phyloP scores from a whole-genome alignment of 2,888 invertebrate genomes.

The Oscheius sp. region DNA sequence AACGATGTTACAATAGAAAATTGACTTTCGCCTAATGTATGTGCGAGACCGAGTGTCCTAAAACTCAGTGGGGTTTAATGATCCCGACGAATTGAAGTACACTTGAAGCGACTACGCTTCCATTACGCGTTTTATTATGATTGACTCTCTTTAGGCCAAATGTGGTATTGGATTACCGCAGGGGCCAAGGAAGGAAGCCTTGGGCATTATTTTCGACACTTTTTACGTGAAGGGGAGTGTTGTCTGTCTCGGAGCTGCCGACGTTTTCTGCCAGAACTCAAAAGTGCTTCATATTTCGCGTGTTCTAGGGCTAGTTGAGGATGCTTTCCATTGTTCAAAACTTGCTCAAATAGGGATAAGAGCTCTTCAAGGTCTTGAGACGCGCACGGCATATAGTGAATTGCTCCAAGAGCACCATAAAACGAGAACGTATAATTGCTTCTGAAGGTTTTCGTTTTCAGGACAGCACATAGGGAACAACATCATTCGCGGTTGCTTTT shows the following conservation, averaged over 20 bases:
- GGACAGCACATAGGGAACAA: conserved; percentile 72
- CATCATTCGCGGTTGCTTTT: conserved; percentile 72
- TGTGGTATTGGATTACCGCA: conserved; percentile 34
- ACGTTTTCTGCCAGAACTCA: background rate
- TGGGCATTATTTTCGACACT: conserved; percentile 6
- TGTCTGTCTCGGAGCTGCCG: background rate
- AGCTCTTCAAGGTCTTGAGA: conserved; percentile 27
- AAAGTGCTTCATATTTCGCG: conserved; percentile 20
- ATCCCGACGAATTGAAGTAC: conserved; percentile 33
- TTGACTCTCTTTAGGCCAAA: conserved; percentile 35
- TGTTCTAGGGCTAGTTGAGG: conserved; percentile 19
- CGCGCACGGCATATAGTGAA: conserved; percentile 25
- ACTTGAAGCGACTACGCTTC: conserved; percentile 35
- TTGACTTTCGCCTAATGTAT: background rate
- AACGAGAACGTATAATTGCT: conserved; percentile 19
- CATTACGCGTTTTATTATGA: conserved; percentile 40
- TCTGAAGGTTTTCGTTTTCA: conserved; percentile 46
- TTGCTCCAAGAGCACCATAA: conserved; percentile 28
- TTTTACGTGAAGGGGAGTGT: background rate
- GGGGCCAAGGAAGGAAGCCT: conserved; percentile 12
- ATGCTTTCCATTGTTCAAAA: conserved; percentile 24
- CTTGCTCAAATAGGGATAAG: conserved; percentile 21
- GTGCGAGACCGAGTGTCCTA: background rate
- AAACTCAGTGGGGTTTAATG: conserved; percentile 32
- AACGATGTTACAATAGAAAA: conserved; percentile 7